These are phyloP conservation scores for Amphiura filiformis DNA, from an alignment of 35 echinoderm and acorn worm genomes.

Conservation along the genomic window DNA sequence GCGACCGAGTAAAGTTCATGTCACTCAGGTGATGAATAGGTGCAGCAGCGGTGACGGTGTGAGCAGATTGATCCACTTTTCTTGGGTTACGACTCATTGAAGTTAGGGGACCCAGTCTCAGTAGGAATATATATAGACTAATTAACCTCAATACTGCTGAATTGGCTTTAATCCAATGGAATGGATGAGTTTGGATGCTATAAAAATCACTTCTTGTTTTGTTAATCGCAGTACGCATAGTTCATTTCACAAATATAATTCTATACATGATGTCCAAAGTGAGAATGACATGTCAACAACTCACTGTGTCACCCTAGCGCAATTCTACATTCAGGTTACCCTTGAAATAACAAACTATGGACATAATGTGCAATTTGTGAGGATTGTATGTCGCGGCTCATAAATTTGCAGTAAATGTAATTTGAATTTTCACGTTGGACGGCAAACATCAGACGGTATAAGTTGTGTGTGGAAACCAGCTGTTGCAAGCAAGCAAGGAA, in stretches of 20 bases:
- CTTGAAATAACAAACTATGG: not conserved
- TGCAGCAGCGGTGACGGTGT: not conserved
- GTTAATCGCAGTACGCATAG: no score
- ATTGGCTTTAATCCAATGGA: not conserved
- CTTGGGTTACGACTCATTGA: conserved; percentile 5
- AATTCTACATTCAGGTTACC: not conserved
- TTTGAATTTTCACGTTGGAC: not conserved
- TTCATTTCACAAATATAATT: no score
- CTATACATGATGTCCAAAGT: no score
- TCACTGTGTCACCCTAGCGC: no score
- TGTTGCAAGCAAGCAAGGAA: no score
- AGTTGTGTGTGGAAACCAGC: not conserved
- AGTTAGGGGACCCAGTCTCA: not conserved
- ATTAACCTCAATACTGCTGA: not conserved
- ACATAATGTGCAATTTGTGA: not conserved
- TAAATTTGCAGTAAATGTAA: conserved; percentile 3
- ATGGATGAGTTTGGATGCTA: no score
- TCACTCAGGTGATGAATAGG: not conserved
- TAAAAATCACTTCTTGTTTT: no score
- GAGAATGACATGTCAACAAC: no score
- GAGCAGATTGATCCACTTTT: not conserved
- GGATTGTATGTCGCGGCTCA: not conserved
- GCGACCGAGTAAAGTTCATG: not conserved
- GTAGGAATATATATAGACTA: not conserved
- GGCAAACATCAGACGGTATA: not conserved